Evolutionary conservation across 2,113 vertebrate genomes (phyloP).

Genomic region (Osmerus mordax): DNA sequence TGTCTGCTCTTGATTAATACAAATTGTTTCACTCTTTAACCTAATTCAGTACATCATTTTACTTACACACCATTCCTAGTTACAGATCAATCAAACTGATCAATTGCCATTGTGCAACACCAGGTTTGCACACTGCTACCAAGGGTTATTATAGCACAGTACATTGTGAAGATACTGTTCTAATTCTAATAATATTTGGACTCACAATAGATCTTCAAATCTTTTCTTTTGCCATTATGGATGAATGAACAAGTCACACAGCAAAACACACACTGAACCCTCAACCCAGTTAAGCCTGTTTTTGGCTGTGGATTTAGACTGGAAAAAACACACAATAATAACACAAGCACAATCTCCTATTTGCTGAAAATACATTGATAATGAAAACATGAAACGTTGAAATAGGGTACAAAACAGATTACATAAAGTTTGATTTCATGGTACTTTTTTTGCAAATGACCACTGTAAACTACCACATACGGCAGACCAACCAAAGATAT

Average conservation of each 20-base stretch:
- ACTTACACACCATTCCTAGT: neutral
- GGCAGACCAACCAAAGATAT: too few relatives aligned
- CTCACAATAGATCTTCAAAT: neutral
- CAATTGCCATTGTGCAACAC: neutral
- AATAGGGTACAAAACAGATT: too few relatives aligned
- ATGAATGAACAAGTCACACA: neutral
- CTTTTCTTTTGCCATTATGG: neutral
- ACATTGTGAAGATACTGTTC: neutral
- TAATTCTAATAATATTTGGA: neutral
- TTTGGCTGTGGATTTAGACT: too few relatives aligned
- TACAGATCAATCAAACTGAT: neutral
- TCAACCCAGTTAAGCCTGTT: neutral
- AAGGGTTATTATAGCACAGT: neutral
- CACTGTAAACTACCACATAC: too few relatives aligned
- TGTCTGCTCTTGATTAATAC: neutral
- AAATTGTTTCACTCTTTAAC: neutral
- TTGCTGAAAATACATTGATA: too few relatives aligned
- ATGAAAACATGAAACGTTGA: too few relatives aligned
- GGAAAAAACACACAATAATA: too few relatives aligned
- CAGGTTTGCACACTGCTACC: neutral
- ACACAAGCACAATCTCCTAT: too few relatives aligned
- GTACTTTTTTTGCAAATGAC: too few relatives aligned
- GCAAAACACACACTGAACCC: neutral
- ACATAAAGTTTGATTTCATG: too few relatives aligned
- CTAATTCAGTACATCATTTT: neutral